Conservation (phyloP, 2,888 invertebrate genomes). For the Ochropacha duplaris region DNA sequence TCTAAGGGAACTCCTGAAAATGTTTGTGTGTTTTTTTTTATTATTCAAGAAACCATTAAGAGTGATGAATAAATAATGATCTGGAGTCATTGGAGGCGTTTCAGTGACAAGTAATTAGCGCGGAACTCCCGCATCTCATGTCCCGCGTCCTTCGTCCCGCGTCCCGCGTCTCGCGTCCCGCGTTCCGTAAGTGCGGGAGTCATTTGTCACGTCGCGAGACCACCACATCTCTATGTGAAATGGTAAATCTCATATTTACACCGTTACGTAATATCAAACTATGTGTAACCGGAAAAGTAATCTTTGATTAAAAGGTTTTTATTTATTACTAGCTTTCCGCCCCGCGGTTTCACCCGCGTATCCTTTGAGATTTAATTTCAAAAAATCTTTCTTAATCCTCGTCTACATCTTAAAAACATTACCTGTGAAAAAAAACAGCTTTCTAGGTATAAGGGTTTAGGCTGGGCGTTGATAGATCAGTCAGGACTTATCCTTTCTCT, state of each 20-base stretch:
- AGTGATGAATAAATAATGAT: slow-evolving; percentile 10
- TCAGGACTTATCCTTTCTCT: no score
- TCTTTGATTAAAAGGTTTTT: no score
- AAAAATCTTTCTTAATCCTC: no score
- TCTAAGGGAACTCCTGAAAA: neutral
- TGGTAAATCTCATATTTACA: neutral
- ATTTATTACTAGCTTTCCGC: no score
- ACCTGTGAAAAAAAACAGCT: no score
- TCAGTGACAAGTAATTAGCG: slow-evolving; percentile 11
- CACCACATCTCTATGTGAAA: neutral
- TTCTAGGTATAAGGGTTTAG: no score
- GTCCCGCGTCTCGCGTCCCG: slow-evolving; percentile 1
- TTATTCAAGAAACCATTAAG: neutral
- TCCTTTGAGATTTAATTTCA: no score
- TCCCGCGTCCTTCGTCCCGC: slow-evolving; percentile 1
- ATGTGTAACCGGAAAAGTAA: no score
- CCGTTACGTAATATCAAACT: neutral
- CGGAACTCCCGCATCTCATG: slow-evolving; percentile 1
- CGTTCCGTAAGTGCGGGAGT: neutral
- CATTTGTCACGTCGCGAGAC: slow-evolving; percentile 16
- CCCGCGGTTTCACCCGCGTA: no score
- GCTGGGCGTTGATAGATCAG: no score
- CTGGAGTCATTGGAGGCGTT: slow-evolving; percentile 3
- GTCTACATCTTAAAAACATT: no score
- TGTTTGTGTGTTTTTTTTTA: neutral